A percentile compares a stretch with the other conserved stretches of the same genome.
These are phyloP conservation scores for Trididemnum clinides DNA, from an alignment of 23 tunicate genomes.

Conservation along the genomic window DNA sequence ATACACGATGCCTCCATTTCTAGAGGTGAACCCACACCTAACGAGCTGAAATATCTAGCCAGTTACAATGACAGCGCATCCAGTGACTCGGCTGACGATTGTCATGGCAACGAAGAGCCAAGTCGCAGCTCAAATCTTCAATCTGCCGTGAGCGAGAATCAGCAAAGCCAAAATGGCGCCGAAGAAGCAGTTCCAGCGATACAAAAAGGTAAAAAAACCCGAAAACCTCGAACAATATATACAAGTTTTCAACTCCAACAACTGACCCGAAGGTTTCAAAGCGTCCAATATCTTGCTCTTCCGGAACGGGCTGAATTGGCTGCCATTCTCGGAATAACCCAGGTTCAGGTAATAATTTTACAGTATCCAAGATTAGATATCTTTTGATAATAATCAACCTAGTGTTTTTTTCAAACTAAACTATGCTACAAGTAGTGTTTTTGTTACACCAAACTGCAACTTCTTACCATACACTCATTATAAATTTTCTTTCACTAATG, in stretches of 20 bases:
- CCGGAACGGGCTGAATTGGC: conserved; percentile 97
- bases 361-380: too few relatives aligned
- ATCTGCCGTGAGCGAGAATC: not conserved
- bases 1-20: too few relatives aligned
- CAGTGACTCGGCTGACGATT: not conserved
- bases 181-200: not conserved
- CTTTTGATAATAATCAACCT: too few relatives aligned
- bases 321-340: conserved; percentile 86
- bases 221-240: conserved; percentile 96
- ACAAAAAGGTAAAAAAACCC: conserved; percentile 55
- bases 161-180: conserved; percentile 35
- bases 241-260: conserved; percentile 74
- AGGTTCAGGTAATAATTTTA: conserved; percentile 63
- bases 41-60: too few relatives aligned
- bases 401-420: too few relatives aligned
- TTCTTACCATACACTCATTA: too few relatives aligned
- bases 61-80: not conserved
- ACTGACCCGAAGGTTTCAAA: conserved; percentile 66
- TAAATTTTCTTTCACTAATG: too few relatives aligned
- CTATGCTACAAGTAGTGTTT: too few relatives aligned
- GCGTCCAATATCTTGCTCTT: conserved; percentile 82
- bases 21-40: too few relatives aligned
- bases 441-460: too few relatives aligned
- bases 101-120: conserved; percentile 5
- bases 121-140: not conserved